Percentiles rank a stretch among this genome's conserved stretches.
These are phyloP conservation scores for Hyaena hyaena DNA, from an alignment of 2,113 vertebrate genomes.

Conservation along the genomic window DNA sequence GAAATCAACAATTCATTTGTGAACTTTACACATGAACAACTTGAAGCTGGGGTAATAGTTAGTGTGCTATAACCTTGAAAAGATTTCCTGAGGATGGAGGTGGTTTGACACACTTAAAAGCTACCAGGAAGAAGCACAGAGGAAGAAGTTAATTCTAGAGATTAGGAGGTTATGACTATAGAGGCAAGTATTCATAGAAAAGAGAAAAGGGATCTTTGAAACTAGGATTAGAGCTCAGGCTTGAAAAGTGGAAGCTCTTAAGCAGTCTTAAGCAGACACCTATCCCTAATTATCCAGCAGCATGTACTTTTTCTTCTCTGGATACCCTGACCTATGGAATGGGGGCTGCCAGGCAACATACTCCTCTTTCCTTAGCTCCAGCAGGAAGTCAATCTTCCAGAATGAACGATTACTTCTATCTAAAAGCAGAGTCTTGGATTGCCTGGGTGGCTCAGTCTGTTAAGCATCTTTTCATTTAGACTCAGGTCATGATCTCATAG, in stretches of 20 bases:
- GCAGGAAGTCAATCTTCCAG: constrained; percentile 52
- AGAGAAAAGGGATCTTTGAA: constrained; percentile 23
- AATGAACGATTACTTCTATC: background rate
- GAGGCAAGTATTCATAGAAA: background rate
- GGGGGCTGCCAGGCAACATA: constrained; percentile 1
- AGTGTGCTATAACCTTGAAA: constrained; percentile 25
- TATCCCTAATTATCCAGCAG: background rate
- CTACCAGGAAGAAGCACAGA: constrained; percentile 41
- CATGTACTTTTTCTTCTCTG: constrained; percentile 1
- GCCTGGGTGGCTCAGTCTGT: too few species aligned
- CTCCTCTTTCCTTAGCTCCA: constrained; percentile 3
- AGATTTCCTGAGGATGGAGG: constrained; percentile 45
- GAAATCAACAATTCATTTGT: constrained; percentile 40
- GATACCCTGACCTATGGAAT: background rate
- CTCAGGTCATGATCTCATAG: too few species aligned
- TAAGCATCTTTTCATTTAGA: too few species aligned
- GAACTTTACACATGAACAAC: constrained; percentile 5
- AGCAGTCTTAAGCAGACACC: background rate
- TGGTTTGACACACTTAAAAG: constrained; percentile 31
- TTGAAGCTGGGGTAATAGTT: background rate
- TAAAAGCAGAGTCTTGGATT: constrained; percentile 37
- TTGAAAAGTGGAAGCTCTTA: constrained; percentile 28
- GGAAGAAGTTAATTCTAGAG: constrained; percentile 41
- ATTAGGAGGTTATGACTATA: constrained; percentile 45
- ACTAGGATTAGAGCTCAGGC: constrained; percentile 21